A percentile compares a stretch with the other conserved stretches of the same genome.
Conservation (phyloP, 1,140 invertebrate species). For the Brachystomella parvula region DNA sequence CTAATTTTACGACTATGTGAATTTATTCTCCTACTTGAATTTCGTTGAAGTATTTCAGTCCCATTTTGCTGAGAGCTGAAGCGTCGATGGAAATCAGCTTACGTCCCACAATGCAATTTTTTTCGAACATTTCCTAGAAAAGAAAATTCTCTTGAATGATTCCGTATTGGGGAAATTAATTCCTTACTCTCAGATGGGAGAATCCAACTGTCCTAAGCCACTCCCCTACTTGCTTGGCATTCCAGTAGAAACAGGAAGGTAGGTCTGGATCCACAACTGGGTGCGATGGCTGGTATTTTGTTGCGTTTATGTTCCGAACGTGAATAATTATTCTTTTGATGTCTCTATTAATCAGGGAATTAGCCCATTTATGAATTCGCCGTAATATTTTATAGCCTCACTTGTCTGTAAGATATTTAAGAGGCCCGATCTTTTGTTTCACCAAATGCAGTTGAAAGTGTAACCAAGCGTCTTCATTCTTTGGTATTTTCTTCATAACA, state of each 20-base stretch:
- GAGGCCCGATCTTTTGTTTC: neutral
- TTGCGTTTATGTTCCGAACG: constrained; percentile 12
- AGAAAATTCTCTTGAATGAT: neutral
- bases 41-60: constrained; percentile 26
- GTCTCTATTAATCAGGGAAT: constrained; percentile 10
- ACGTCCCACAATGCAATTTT: constrained; percentile 28
- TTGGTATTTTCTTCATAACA: neutral
- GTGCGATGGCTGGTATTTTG: neutral
- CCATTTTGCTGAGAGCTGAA: constrained; percentile 29
- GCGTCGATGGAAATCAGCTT: constrained; percentile 25
- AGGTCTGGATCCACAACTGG: constrained; percentile 20
- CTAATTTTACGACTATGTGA: neutral
- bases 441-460: neutral
- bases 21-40: constrained; percentile 21
- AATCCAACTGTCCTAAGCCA: constrained; percentile 28
- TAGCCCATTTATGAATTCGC: neutral
- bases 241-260: constrained; percentile 27
- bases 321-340: constrained; percentile 28
- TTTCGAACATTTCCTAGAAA: constrained; percentile 21
- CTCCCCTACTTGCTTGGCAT: constrained; percentile 19
- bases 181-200: constrained; percentile 19
- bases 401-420: constrained; percentile 24
- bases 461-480: neutral
- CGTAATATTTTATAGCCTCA: constrained; percentile 5
- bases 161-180: neutral